Evolutionary conservation across 2,888 invertebrate species (phyloP), one percentile per base, ranked within the genome.

Genomic region (Drosophila differens): DNA sequence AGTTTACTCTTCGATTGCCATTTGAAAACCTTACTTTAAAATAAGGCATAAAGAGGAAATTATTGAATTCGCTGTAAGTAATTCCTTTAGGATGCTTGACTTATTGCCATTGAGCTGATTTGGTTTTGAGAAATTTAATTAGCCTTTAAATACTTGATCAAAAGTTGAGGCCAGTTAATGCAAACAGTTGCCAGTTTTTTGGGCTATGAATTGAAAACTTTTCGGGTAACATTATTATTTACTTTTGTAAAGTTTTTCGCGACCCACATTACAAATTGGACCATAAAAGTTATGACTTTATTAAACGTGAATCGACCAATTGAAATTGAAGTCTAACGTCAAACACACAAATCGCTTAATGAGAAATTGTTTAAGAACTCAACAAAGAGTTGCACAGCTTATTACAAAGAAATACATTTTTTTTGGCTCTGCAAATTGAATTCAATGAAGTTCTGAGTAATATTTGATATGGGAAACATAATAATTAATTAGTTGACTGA

Each of bases 81-180:
- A 80, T 77, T 84, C 82, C 87, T 74, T 87, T 81, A 61, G 76
- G 82, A 81, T 78, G 86, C 81, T 71, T 82, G 86, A 87, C 85
- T 82, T 82, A 82, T 72, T 57, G 66, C 58, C 57, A 30, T 54
- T 61, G 61, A 58, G 63, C 30, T 55, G 55, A 51, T 77, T 71
- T 64, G 54, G 47, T 54, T 76, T 69, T 72, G 66, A 25, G 55
- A 72, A 77, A 85, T 81, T 83, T 85, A 85, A 85, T 85, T 88
- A 83, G 81, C 81, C 65, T 76, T 73, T 62, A 88, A 88, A 87
- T 79, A 77, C 77, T 77, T 69, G 37, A 55, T 67, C 9, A 41
- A 70, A 78, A 79, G 72, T 76, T 76, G 61, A 74, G 61, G 63
- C 70, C 77, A 62, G 54, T 62, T 71, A 66, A 52, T 19, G 52